These are phyloP conservation scores for Schlechtendalia chinensis DNA, from an alignment of 1,140 invertebrate species.

Conservation along the genomic window DNA sequence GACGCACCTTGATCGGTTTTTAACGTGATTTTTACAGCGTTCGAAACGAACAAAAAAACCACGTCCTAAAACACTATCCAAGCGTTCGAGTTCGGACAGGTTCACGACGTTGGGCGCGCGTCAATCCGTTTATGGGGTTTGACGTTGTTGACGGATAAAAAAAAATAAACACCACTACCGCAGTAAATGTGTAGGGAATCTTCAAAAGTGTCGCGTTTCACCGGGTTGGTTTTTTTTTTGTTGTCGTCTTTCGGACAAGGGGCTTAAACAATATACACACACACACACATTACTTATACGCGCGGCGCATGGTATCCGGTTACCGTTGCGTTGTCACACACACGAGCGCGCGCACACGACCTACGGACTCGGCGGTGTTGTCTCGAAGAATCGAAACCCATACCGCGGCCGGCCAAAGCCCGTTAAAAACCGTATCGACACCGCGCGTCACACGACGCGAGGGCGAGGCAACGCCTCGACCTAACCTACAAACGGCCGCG, in stretches of 20 bases:
- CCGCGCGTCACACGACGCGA: no score
- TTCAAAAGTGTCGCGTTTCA: constrained; percentile 43
- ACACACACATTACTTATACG: background rate
- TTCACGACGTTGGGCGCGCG: background rate
- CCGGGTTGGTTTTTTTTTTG: background rate
- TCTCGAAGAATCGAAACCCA: background rate
- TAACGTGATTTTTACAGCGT: no score
- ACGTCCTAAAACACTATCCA: background rate
- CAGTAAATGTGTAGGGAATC: background rate
- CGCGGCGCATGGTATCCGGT: constrained; percentile 2
- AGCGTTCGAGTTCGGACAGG: background rate
- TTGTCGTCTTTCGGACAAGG: constrained; percentile 6
- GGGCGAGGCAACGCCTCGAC: no score
- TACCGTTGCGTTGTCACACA: constrained; percentile 18
- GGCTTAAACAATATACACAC: background rate
- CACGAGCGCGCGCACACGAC: background rate
- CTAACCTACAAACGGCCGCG: no score
- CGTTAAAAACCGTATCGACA: background rate
- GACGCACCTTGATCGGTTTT: no score
- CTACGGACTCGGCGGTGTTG: no score
- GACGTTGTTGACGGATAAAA: background rate
- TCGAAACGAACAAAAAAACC: no score
- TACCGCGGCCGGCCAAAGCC: background rate
- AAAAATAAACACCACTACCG: constrained; percentile 11
- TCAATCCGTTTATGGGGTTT: constrained; percentile 35